Percentiles rank a stretch among this genome's conserved stretches.
These are phyloP conservation scores for Coecobrya sp. DNA, from an alignment of 2,888 invertebrate genomes.

Conservation along the genomic window DNA sequence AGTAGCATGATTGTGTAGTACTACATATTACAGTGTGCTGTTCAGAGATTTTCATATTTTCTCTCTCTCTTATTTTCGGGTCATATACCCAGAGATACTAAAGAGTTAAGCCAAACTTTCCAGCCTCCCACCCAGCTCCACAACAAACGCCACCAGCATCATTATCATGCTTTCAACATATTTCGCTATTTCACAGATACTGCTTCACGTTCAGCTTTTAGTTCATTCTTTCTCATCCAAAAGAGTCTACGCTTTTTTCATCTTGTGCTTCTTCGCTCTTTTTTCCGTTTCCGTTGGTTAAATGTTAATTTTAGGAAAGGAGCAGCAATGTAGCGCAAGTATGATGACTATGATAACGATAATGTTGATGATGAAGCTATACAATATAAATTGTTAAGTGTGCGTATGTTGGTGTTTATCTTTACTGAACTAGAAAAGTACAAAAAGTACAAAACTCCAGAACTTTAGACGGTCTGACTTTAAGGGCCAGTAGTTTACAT, in stretches of 20 bases:
- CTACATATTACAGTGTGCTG: background rate
- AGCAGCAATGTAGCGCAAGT: background rate
- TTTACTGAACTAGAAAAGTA: background rate
- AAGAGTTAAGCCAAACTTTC: conserved; percentile 10
- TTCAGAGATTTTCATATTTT: conserved; percentile 2
- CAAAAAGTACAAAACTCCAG: background rate
- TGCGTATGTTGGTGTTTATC: background rate
- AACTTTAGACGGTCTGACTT: too few species aligned
- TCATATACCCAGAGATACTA: background rate
- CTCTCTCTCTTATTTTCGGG: background rate
- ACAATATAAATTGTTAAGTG: background rate
- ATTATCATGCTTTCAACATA: conserved; percentile 1
- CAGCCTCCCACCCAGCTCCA: conserved; percentile 35
- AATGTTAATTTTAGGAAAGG: conserved; percentile 48
- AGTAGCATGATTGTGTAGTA: background rate
- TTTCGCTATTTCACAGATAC: conserved; percentile 42
- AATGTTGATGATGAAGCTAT: background rate
- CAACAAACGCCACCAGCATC: background rate
- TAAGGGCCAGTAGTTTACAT: too few species aligned
- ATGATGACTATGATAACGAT: background rate
- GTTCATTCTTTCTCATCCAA: background rate
- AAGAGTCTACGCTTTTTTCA: background rate
- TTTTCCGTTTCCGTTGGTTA: conserved; percentile 57
- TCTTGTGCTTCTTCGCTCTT: background rate
- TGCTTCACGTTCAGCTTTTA: conserved; percentile 1